Base-by-base conservation (phyloP, 2,888 invertebrate species). In the Pristionchus japonicus region DNA sequence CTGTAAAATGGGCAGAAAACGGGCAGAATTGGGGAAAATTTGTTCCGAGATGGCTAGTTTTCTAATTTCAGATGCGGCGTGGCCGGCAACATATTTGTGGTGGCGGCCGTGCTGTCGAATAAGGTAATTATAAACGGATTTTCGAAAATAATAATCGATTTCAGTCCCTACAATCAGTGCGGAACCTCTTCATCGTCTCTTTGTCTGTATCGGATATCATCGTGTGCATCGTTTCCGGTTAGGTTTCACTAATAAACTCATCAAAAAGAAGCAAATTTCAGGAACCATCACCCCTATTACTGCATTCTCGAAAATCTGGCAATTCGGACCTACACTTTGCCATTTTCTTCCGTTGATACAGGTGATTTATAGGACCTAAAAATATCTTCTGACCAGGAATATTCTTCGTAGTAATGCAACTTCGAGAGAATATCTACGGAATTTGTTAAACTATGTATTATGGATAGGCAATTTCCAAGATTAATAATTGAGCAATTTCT, bases 241-340 rank as follows among this genome's bases (percentile, higher is more conserved):
- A 11, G 37, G 37, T 34, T 34, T 34, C 57, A 57, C 57, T 57
- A 57, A n/a, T 43, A 77, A n/a, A 13, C 27, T 40, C 27, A 52
- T 31, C n/a, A n/a, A n/a, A n/a, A n/a, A n/a, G n/a, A n/a, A n/a
- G n/a, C n/a, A n/a, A n/a, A 49, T 34, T 89, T 97, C 98, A 13
- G 98, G 98, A 85, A 98, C 98, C 0, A 98, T 99, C 94, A 99
- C 99, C 0, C 98, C 99, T 0, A 95, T 98, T 0, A 97, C 98
- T 94, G 97, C 98, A 0, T 98, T 98, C 94, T 96, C 97, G 91
- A 97, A 95, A 88, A 96, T 97, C 74, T 99, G 99, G 99, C 96
- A 97, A 64, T 98, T 99, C 95, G 99, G 99, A 0, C 96, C 96
- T 47, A 96, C 96, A 0, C 96, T 98, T 89, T 99, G 99, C 94